These are phyloP conservation scores for Eidolon dupreanum DNA, from an alignment of 2,797 vertebrate species.

Conservation along the genomic window DNA sequence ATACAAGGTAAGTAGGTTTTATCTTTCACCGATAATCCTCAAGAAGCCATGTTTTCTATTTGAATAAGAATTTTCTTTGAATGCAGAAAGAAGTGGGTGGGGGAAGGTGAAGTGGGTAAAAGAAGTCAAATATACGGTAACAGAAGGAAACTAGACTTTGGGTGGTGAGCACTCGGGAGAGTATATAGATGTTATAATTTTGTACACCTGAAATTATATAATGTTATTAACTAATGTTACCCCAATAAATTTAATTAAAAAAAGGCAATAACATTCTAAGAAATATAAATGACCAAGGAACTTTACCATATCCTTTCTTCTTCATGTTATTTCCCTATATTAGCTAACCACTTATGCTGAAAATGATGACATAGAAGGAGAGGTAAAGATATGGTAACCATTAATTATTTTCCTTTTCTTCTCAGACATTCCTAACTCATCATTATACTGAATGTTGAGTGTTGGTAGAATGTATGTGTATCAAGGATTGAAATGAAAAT, in stretches of 20 bases:
- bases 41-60: not conserved
- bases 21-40: not conserved
- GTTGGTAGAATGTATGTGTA: not conserved
- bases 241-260: not conserved
- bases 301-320: not conserved
- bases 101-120: not conserved
- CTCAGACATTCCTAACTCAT: not conserved
- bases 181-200: not conserved
- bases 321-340: not conserved
- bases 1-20: not conserved
- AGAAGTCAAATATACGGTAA: not conserved
- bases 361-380: conserved; percentile 44
- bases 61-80: conserved; percentile 13
- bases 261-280: not conserved
- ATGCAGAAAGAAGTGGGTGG: not conserved
- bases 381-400: not conserved
- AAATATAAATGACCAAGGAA: not conserved
- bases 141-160: not conserved
- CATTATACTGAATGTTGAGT: not conserved
- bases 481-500: conserved; percentile 16
- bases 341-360: not conserved
- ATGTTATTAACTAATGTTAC: not conserved
- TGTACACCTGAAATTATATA: not conserved
- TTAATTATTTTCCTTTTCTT: not conserved
- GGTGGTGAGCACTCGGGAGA: not conserved